Base-by-base conservation (phyloP, 2,113 vertebrate genomes). In the Butorides virescens region DNA sequence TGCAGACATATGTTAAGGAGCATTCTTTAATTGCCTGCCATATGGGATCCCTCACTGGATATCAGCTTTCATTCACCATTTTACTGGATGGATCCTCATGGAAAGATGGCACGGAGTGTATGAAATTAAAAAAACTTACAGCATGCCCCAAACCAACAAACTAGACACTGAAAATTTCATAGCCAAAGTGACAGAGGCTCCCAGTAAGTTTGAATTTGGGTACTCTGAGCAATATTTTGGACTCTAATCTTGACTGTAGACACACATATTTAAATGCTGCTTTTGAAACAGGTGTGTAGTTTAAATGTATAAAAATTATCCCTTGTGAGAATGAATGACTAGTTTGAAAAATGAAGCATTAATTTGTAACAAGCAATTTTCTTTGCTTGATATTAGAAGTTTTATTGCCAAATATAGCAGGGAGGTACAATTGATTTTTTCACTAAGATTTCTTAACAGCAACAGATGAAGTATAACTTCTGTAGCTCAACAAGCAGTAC, bases 1-100 rank as follows among this genome's bases (percentile, higher is more conserved):
- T 82, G 19, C 13, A 5, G 30, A 63, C 0, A 0, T 1, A 0
- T 15, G 10, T 61, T 70, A 56, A 74, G 46, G 36, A 47, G 15
- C 3, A 4, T 58, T 62, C 15, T 80, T 58, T 59, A 58, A 7
- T 16, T 56, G 11, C 13, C 39, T 42, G 5, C 6, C 22, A 19
- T 37, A 27, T 34, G 17, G n/a, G n/a, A 66, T 74, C 10, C 25
- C 8, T 75, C 20, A 8, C 3, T 42, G 72, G 10, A 42, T 59
- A 27, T 8, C 67, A 79, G 11, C 7, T 86, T 52, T 67, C 12
- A 52, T 74, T 73, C 19, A 58, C 13, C 0, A 0, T 27, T 76
- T 79, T 71, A 61, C 30, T 34, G 44, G 13, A n/a, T 55, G 27
- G 15, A 30, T 73, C 12, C 15, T 92, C 30, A 50, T 1, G 1